Base-by-base conservation (phyloP, 2,888 invertebrate genomes). In the Cyaniris semiargus region DNA sequence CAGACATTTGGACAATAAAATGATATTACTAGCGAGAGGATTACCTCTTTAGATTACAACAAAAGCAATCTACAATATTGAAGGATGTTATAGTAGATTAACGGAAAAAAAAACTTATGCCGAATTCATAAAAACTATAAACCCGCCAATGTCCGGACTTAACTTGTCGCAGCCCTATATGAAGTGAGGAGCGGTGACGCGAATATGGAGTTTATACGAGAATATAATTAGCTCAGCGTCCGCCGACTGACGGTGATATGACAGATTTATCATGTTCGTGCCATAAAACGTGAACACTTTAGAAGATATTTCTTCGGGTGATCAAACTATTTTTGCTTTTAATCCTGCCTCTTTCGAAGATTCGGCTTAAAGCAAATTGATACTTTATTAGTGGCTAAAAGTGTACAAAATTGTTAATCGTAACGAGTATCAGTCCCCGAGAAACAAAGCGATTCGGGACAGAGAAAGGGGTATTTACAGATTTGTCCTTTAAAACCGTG, bases 141-240 rank as follows among this genome's bases (percentile, higher is more conserved):
- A 44, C 13, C 10, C 44, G 44, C 44, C 44, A 44, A 38, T 10
- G 1, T 56, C 5, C n/a, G n/a, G 56, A 56, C 15, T n/a, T 1
- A n/a, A 1, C 10, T 60, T 13, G 66, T 15, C 27, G 13, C 66
- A 66, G 18, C 66, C 66, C 66, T 66, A 60, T 60, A 18, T 66
- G 27, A 66, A 66, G 66, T 66, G 66, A 27, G 15, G 27, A 66
- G 66, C 15, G 27, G 18, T 31, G 66, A 31, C 27, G 60, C 23
- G 66, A 66, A 66, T 31, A 15, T 38, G 71, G 38, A 21, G 38
- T 71, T 71, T 21, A 71, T n/a, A 38, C 71, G 71, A 38, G 38
- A 38, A 71, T 71, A 71, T 34, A 71, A 71, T 71, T 71, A 71
- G 71, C 34, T 31, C 71, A 15, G 70, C 70, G 71, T 34, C 34